A percentile compares a stretch with the other conserved stretches of the same genome.
Conservation (phyloP, 2,797 vertebrate genomes). For the Novumbra hubbsi region DNA sequence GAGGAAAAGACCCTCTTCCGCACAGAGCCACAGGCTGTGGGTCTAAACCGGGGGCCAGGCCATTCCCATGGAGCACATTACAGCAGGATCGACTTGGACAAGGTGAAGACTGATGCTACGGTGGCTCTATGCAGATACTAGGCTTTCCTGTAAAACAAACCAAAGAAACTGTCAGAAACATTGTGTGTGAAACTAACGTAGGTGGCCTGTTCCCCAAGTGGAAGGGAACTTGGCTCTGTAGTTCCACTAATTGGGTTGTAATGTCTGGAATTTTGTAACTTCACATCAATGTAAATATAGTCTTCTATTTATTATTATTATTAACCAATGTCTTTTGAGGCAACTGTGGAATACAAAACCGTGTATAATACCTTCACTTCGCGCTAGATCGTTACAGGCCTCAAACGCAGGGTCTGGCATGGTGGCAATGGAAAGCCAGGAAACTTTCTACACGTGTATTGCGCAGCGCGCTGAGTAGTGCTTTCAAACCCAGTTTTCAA, state of each 20-base stretch:
- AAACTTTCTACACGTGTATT: conserved; percentile 19
- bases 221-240: no score
- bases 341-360: no score
- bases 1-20: not conserved
- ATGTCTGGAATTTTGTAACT: not conserved
- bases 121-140: no score
- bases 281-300: not conserved
- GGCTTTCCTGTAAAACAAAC: no score
- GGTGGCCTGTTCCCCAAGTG: no score
- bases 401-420: not conserved
- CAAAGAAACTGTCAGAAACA: no score
- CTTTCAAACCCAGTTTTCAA: conserved; percentile 2
- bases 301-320: no score
- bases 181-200: no score
- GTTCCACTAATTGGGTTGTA: no score
- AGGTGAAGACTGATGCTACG: not conserved
- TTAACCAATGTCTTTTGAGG: no score
- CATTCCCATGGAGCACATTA: not conserved
- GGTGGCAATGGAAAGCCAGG: conserved; percentile 7
- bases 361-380: not conserved
- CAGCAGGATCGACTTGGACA: not conserved
- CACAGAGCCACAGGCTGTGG: not conserved
- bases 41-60: not conserved
- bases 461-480: not conserved
- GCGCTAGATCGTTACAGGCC: no score